Conservation (phyloP, 2,113 vertebrate genomes). For the Trematocara variabile region DNA sequence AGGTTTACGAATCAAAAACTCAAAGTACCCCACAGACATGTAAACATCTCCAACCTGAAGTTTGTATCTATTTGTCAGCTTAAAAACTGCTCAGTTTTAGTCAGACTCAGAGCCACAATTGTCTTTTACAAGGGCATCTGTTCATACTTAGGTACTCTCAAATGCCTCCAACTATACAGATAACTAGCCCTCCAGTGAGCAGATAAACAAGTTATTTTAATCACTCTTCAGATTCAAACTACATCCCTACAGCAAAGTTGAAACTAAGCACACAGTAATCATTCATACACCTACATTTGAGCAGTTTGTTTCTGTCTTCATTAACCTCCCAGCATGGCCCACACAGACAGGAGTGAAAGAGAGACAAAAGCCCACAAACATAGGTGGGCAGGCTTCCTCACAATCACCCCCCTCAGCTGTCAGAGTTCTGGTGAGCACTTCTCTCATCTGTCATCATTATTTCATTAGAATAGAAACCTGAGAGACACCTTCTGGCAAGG, state of each 20-base stretch:
- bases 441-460: conserved; percentile 40
- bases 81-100: not conserved
- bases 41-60: not conserved
- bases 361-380: not conserved
- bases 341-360: not conserved
- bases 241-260: not conserved
- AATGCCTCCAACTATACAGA: not conserved
- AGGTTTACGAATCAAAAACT: not conserved
- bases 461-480: conserved; percentile 42
- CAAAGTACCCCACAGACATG: not conserved
- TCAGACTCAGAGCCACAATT: not conserved
- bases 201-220: not conserved
- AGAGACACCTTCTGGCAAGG: conserved; percentile 22
- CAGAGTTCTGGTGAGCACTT: not conserved
- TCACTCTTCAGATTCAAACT: not conserved
- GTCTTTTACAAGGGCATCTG: not conserved
- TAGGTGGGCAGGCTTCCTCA: not conserved
- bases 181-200: not conserved
- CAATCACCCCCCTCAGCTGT: not conserved
- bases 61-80: not conserved
- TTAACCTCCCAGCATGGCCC: not conserved
- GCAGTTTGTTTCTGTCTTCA: not conserved
- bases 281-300: not conserved
- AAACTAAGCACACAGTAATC: not conserved
- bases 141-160: not conserved